Evolutionary conservation across 2,888 invertebrate genomes (phyloP), one percentile per base, ranked within the genome.

Genomic region (Standfussiana lucernea): DNA sequence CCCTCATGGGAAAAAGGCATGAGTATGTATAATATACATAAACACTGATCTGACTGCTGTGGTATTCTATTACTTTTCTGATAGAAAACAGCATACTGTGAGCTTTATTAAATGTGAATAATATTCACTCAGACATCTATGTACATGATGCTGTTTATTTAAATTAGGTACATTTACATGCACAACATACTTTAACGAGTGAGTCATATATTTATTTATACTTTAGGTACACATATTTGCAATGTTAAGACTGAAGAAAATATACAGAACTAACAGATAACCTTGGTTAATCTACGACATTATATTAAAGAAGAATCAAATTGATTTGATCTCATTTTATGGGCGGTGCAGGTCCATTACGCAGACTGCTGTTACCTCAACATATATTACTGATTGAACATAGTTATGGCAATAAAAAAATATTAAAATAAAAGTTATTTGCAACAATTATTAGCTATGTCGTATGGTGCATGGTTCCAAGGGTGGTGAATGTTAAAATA

Each of bases 101-200:
- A n/a, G 5, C 13, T 40, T 2, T 35, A 62, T 18, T 1, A 24
- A 45, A 47, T 61, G 13, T 10, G 24, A 47, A 32, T 15, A 15
- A 45, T 50, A 59, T 47, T 40, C 21, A 35, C 65, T 24, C 40
- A 53, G 45, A 21, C 35, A 62, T 28, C 40, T 74, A n/a, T n/a
- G n/a, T n/a, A 32, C 50, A 50, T 40, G 32, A 24, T 59, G 24
- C 32, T 45, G 21, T 74, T 65, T 80, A 80, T 74, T 80, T n/a
- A 64, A 80, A 80, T 74, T 74, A 45, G n/a, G 18, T 69, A 67
- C 13, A 72, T 65, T 79, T 74, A 59, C 32, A 65, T 74, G 37
- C 40, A 53, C 50, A 37, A 65, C 62, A 68, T 40, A 70, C 15
- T 56, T 47, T 37, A 59, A 61, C 5, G 7, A 10, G 11, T 75